A percentile compares a stretch with the other conserved stretches of the same genome.
Conservation (phyloP, 2,113 vertebrate genomes). For the Camelus bactrianus region DNA sequence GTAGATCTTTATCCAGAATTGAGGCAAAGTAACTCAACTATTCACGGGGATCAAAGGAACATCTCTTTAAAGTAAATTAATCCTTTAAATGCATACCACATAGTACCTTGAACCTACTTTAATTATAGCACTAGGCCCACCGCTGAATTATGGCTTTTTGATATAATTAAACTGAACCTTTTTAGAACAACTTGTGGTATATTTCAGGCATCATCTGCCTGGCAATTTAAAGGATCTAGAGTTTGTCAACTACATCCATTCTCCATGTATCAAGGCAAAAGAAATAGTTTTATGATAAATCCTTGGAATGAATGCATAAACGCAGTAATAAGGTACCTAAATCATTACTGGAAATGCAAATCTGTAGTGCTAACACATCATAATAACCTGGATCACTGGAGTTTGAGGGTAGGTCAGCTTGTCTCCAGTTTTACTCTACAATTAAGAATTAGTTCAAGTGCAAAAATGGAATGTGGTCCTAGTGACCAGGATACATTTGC, state of each 20-base stretch:
- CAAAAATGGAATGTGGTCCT: conserved; percentile 44
- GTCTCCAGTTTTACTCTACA: conserved; percentile 15
- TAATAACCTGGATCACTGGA: background rate
- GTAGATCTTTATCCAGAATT: background rate
- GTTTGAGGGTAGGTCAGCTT: background rate
- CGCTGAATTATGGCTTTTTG: conserved; percentile 32
- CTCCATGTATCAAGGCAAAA: background rate
- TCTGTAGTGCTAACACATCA: background rate
- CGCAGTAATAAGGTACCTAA: background rate
- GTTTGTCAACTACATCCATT: background rate
- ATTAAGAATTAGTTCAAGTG: conserved; percentile 61
- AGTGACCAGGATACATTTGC: conserved; percentile 74
- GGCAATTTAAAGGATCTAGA: background rate
- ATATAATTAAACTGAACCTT: conserved; percentile 6
- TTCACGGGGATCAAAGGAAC: conserved; percentile 31
- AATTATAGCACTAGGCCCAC: conserved; percentile 14
- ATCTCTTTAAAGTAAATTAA: conserved; percentile 66
- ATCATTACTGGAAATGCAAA: conserved; percentile 33
- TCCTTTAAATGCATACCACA: conserved; percentile 46
- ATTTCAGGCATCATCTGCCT: conserved; percentile 12
- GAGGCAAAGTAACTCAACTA: conserved; percentile 15
- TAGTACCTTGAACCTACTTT: background rate
- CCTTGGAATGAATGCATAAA: background rate
- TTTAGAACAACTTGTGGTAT: background rate
- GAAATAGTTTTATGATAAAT: background rate